Evolutionary conservation across 2,797 vertebrate species (phyloP).

Genomic region (Vultur gryphus): DNA sequence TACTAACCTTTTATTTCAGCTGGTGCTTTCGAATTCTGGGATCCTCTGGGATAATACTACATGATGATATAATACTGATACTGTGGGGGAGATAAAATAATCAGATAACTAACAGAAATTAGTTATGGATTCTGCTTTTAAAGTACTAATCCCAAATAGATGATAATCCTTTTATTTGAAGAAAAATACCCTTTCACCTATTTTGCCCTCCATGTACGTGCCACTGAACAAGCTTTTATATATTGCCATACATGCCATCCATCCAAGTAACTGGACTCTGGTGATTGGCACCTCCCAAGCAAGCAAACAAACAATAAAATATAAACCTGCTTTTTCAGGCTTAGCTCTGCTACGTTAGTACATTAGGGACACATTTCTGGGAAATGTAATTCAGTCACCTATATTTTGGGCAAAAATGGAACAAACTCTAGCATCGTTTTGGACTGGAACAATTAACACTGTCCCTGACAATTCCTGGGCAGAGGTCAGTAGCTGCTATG

Average conservation of each 20-base stretch:
- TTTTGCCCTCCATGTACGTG: fast-evolving
- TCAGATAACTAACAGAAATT: neutral
- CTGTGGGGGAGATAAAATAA: neutral
- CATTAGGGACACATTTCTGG: neutral
- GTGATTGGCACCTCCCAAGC: neutral
- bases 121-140: neutral
- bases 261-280: neutral
- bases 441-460: neutral
- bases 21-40: neutral
- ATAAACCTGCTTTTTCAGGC: neutral
- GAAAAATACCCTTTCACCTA: neutral
- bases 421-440: neutral
- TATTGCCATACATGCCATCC: neutral
- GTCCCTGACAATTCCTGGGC: neutral
- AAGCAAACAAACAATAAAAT: neutral
- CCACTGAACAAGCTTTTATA: neutral
- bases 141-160: neutral
- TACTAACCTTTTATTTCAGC: neutral
- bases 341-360: neutral
- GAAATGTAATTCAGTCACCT: neutral
- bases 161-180: neutral
- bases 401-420: neutral
- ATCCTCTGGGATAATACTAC: neutral
- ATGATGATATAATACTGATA: neutral
- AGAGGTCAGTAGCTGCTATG: neutral